Conservation (phyloP, 2,113 vertebrate species). For the Arothron firmamentum region DNA sequence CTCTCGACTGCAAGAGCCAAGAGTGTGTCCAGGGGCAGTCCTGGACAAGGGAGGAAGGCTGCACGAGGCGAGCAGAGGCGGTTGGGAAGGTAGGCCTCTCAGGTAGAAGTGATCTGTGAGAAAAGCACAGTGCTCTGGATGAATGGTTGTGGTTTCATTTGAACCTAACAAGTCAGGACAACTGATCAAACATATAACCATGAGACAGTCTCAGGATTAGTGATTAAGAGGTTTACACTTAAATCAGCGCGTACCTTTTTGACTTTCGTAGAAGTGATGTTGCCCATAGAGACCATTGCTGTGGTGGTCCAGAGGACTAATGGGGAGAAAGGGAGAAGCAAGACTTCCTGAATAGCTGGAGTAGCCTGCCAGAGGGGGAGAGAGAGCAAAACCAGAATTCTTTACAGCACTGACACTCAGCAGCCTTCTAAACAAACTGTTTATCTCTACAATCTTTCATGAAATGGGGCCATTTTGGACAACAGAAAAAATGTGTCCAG, state of each 20-base stretch:
- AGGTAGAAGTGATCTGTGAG: constrained; percentile 93
- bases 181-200: not conserved
- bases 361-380: constrained; percentile 79
- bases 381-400: constrained; percentile 50
- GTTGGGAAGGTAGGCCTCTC: constrained; percentile 88
- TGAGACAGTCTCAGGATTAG: constrained; percentile 10
- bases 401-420: constrained; percentile 58
- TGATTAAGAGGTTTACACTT: constrained; percentile 18
- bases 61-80: constrained; percentile 86
- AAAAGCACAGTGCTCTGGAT: constrained; percentile 1
- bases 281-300: constrained; percentile 93
- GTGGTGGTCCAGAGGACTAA: constrained; percentile 97
- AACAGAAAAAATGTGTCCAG: constrained; percentile 38
- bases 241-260: constrained; percentile 80
- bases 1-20: constrained; percentile 85
- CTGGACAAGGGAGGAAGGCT: constrained; percentile 84
- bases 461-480: constrained; percentile 49
- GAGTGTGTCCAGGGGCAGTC: constrained; percentile 77
- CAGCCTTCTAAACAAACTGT: constrained; percentile 66
- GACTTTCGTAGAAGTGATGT: constrained; percentile 94
- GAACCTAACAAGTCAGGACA: not conserved
- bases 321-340: constrained; percentile 94
- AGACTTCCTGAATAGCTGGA: constrained; percentile 94
- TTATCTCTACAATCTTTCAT: constrained; percentile 62
- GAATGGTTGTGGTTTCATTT: not conserved